Percentiles rank a stretch among this genome's conserved stretches.
These are phyloP conservation scores for Eupeodes latifasciatus DNA, from an alignment of 2,888 invertebrate species.

Conservation along the genomic window DNA sequence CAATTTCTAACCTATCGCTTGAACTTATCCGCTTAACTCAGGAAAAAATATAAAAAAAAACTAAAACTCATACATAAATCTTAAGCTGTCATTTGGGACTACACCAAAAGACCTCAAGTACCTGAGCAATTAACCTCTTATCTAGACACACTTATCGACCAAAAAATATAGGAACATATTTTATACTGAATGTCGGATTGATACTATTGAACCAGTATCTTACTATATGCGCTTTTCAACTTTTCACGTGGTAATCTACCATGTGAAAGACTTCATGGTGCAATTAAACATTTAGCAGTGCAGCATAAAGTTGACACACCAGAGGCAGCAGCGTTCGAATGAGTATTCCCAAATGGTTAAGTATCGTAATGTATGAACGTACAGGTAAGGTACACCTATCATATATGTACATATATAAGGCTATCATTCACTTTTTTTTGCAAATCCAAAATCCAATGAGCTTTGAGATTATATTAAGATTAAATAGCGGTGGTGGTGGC, in stretches of 20 bases:
- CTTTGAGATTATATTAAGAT: conserved; percentile 51
- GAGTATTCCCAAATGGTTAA: conserved; percentile 26
- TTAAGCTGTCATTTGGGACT: conserved; percentile 59
- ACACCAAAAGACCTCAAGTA: conserved; percentile 59
- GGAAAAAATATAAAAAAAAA: background rate
- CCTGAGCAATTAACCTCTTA: conserved; percentile 67
- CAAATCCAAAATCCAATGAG: conserved; percentile 44
- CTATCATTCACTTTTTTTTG: conserved; percentile 63
- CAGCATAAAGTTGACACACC: conserved; percentile 16
- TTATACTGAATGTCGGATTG: conserved; percentile 3
- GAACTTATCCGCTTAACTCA: conserved; percentile 42
- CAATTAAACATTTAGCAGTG: conserved; percentile 46
- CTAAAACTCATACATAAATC: conserved; percentile 46
- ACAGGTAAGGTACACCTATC: conserved; percentile 11
- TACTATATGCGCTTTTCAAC: background rate
- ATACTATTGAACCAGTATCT: conserved; percentile 36
- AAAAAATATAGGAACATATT: conserved; percentile 19
- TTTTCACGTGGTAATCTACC: background rate
- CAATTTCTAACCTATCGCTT: conserved; percentile 44
- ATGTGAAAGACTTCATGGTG: conserved; percentile 38
- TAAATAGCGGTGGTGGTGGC: background rate
- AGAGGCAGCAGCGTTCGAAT: background rate
- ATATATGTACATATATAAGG: background rate
- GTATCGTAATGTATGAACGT: background rate
- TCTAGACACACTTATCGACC: conserved; percentile 59